Percentiles rank a stretch among this genome's conserved stretches.
phyloP scores from a whole-genome alignment of 2,888 invertebrate genomes.

The Tineola bisselliella region DNA sequence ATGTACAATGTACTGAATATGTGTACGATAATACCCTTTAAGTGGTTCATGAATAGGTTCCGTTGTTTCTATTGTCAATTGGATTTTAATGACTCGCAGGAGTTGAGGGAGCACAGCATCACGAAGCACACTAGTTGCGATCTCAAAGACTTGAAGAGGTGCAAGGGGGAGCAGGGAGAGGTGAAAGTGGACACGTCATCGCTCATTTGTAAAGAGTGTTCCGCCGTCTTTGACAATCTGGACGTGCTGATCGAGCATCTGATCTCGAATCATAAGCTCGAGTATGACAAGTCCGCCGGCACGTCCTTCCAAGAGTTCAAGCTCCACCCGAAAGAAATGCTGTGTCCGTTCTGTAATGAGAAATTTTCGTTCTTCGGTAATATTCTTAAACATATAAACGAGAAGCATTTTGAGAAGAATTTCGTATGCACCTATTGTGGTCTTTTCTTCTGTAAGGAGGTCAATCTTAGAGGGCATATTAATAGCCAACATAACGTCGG shows the following conservation, averaged over 20 bases:
- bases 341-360: constrained; percentile 38
- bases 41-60: constrained; percentile 42
- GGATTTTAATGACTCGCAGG: constrained; percentile 39
- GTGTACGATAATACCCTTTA: constrained; percentile 49
- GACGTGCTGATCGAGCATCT: constrained; percentile 48
- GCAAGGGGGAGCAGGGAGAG: constrained; percentile 37
- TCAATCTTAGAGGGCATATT: constrained; percentile 9
- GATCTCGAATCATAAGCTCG: constrained; percentile 44
- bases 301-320: constrained; percentile 34
- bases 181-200: constrained; percentile 44
- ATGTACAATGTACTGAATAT: constrained; percentile 43
- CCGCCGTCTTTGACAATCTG: constrained; percentile 41
- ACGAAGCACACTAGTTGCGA: constrained; percentile 43
- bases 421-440: constrained; percentile 45
- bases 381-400: constrained; percentile 39
- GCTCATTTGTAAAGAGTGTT: constrained; percentile 47
- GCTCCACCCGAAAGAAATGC: constrained; percentile 35
- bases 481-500: background rate
- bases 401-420: constrained; percentile 38
- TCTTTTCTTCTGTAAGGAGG: constrained; percentile 19
- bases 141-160: constrained; percentile 37
- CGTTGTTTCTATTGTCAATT: constrained; percentile 51
- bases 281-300: constrained; percentile 31
- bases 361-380: constrained; percentile 37
- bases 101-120: constrained; percentile 39